phyloP scores from a whole-genome alignment of 2,113 vertebrate species.

The Calyptommatus sinebrachiatus region DNA sequence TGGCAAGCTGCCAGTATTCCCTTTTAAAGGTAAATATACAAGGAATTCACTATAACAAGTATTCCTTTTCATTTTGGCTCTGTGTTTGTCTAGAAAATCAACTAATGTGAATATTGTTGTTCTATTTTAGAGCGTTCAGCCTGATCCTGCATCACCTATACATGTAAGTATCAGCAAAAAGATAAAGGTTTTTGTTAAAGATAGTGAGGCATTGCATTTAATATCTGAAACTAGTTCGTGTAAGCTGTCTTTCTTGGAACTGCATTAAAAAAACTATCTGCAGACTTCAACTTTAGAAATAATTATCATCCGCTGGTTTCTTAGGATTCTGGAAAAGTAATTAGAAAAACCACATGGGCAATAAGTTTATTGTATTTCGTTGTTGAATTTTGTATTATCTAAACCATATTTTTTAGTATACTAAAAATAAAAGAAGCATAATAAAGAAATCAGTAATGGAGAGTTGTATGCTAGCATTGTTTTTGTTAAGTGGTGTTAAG shows the following conservation, averaged over 20 bases:
- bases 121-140: conserved; percentile 89
- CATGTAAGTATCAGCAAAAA: conserved; percentile 80
- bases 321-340: conserved; percentile 18
- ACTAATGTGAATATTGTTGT: conserved; percentile 37
- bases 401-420: conserved; percentile 28
- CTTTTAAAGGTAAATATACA: conserved; percentile 85
- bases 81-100: neutral
- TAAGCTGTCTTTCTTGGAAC: conserved; percentile 15
- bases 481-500: neutral
- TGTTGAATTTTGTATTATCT: conserved; percentile 41
- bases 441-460: conserved; percentile 37
- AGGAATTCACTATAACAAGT: neutral
- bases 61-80: neutral
- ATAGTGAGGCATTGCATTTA: neutral
- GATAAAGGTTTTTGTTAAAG: conserved; percentile 1
- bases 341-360: neutral
- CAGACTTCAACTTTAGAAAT: neutral
- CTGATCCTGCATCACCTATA: conserved; percentile 93
- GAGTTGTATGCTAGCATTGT: conserved; percentile 16
- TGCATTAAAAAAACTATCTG: neutral
- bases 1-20: conserved; percentile 97
- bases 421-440: conserved; percentile 31
- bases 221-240: neutral
- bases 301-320: conserved; percentile 7
- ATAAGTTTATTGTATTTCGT: neutral